Base-by-base conservation (phyloP, 2,888 invertebrate genomes). In the Galeruca laticollis region DNA sequence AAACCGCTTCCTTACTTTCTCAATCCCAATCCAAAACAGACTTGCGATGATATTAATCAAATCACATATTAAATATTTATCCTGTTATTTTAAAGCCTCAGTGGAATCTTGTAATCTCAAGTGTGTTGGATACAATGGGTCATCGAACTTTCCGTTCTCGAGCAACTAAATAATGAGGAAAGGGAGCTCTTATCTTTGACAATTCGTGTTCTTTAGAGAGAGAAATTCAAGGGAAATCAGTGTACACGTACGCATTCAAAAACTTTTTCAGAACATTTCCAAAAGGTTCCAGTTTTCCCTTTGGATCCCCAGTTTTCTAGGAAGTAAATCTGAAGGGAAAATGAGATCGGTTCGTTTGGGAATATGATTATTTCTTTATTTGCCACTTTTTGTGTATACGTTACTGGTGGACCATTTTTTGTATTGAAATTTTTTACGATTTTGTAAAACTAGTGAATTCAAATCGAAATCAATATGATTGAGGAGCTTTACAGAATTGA, bases 141-240 rank as follows among this genome's bases (percentile, higher is more conserved):
- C n/a, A 18, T 15, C 49, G 13, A 47, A 26, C 13, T 11, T 21
- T 35, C 15, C 35, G n/a, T 35, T 33, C 6, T 33, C 56, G 1
- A 57, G 18, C 26, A 15, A 35, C 56, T 35, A 15, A 57, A 57
- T 57, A 57, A 57, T 57, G 35, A 57, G 13, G 33, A 11, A 35
- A 57, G 33, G 26, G 33, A 57, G 56, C 56, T 33, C 56, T 57
- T 57, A 57, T 57, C 56, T 57, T 35, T 35, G 15, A 57, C 26
- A 35, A 57, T 33, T 35, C 35, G 33, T 35, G 35, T 35, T 35
- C 35, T 31, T 57, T 57, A 11, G 35, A 11, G 21, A 35, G 35
- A 20, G 35, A 47, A 57, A 35, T 35, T 18, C 35, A n/a, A 35
- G 35, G 56, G 33, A 57, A 57, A 26, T 57, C 56, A 57, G 15